Evolutionary conservation across 2,888 invertebrate species (phyloP), one percentile per base, ranked within the genome.

Genomic region (Tryphoninae sp.): DNA sequence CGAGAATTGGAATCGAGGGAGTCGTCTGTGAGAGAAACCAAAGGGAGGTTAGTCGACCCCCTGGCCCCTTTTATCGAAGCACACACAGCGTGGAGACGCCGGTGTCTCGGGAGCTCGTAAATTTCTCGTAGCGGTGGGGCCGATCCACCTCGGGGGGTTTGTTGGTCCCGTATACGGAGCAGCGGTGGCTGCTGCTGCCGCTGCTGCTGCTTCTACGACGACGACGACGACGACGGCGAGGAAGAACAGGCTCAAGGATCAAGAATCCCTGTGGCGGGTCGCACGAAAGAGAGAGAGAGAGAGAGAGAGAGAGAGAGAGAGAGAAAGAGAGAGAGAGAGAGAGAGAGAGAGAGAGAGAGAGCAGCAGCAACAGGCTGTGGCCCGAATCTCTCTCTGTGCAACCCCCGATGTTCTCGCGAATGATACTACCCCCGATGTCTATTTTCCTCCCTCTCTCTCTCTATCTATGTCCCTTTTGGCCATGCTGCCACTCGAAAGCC

Each of bases 311-410:
- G 69, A 19, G 19, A 19, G 19, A 19, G 19, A 19, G 19, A 19
- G 19, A 19, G 19, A 62, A 58, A 73, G 67, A 53, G 42, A 67
- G 40, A 59, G 51, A 13, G 2, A 23, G 59, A 61, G 16, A 59
- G 33, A 33, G 62, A 73, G 73, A 61, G 51, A 42, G 61, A 73
- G 59, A 78, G 65, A 51, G 51, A 51, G 51, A 51, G 84, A 82
- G 69, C 83, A 84, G 84, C 89, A 90, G 90, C 90, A 91, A 90
- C 90, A 91, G 90, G 90, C 90, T 90, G 90, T 88, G 59, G 58
- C 84, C 81, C 83, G 77, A 79, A 72, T 77, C 26, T 77, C 59
- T 45, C 59, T 23, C 77, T 82, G 73, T 69, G 55, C 83, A 77
- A 83, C 78, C 82, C 83, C 82, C 78, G 80, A 75, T 76, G 26